Evolutionary conservation across 2,113 vertebrate genomes (phyloP), one percentile per base, ranked within the genome.

Genomic region (Chionomys nivalis): DNA sequence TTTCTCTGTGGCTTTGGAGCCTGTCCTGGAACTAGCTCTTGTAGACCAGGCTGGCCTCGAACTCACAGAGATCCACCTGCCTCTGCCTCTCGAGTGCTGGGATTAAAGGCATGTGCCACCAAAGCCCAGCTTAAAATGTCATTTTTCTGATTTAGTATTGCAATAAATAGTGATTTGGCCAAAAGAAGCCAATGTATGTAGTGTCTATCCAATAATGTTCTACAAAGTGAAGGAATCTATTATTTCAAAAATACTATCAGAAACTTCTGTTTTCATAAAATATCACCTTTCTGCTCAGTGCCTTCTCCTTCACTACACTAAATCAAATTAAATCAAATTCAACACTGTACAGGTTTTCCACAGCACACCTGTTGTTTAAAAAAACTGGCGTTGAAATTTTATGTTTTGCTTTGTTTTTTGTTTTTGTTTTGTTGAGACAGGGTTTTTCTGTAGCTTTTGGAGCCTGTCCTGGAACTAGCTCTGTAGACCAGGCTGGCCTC

Each of bases 251-350:
- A 68, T 81, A 79, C 47, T 68, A 94, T 58, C 47, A 87, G 24
- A 93, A 42, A 78, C 11, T n/a, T 83, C 31, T 75, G n/a, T 17
- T 44, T 93, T 58, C 68, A 91, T 16, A 88, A 96, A 94, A 83
- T 39, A 61, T n/a, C 87, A 55, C 65, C 81, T 79, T 81, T 87
- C 49, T 85, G n/a, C 44, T 42, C 83, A 33, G 23, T 73, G 88
- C 10, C 13, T 68, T 83, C 44, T 82, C 31, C n/a, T 75, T 36
- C 23, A 91, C 77, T 7, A 92, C 3, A 68, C 14, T 42, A 94
- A 78, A 31, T 95, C 23, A 93, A 94, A 97, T 24, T 42, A 94
- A 78, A 31, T 95, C 23, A 93, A 94, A 97, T 24, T 10, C 23
- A 93, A 61, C 31, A 85, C 12, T 78, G 28, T 63, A 81, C 23